These are phyloP conservation scores for Nycticorax nycticorax DNA, from an alignment of 2,113 vertebrate species.

Conservation along the genomic window DNA sequence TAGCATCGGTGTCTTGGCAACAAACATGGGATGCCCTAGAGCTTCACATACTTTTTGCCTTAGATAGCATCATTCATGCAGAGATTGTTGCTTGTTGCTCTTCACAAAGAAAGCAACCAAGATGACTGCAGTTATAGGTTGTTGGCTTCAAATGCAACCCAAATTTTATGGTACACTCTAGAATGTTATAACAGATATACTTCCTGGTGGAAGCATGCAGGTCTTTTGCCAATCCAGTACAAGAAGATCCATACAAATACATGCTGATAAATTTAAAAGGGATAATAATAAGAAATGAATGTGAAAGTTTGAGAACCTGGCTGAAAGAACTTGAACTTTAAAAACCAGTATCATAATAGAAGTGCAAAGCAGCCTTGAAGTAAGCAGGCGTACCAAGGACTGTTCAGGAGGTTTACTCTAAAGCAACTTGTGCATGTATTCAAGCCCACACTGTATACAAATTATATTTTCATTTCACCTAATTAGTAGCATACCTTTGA, in stretches of 20 bases:
- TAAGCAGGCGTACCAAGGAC: background rate
- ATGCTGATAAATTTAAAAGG: background rate
- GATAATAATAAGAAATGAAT: background rate
- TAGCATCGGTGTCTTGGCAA: background rate
- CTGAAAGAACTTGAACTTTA: background rate
- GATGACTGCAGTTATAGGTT: background rate
- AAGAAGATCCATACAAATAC: background rate
- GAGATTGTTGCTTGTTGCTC: background rate
- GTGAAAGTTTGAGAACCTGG: background rate
- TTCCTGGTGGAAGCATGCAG: background rate
- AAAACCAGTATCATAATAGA: background rate
- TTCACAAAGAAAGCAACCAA: background rate
- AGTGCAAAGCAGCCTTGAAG: background rate
- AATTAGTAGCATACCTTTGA: background rate
- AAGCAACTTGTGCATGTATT: background rate
- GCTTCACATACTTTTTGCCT: background rate
- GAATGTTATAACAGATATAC: background rate
- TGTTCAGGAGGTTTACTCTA: background rate
- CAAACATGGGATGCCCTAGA: background rate
- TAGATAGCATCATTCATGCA: background rate
- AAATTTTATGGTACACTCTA: background rate
- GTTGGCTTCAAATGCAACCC: background rate
- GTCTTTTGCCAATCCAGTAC: background rate
- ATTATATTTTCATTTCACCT: background rate
- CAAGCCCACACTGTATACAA: background rate